These are phyloP conservation scores for Sebastes kiyomatsui DNA, from an alignment of 2,797 vertebrate genomes.

Conservation along the genomic window DNA sequence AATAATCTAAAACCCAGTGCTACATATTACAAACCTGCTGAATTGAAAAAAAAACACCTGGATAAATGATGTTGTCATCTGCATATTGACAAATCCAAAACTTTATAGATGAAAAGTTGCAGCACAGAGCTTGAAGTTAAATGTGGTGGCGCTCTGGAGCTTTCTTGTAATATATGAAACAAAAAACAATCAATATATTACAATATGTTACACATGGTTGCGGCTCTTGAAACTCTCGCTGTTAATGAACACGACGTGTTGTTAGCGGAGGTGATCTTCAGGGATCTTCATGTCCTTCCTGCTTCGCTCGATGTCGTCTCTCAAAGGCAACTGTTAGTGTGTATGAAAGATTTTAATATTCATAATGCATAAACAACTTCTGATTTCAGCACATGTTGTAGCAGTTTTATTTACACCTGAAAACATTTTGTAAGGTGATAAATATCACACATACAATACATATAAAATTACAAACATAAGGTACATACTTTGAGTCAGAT, in stretches of 20 bases:
- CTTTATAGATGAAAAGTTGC: not conserved
- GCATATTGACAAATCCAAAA: not conserved
- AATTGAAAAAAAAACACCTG: not conserved
- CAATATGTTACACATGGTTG: slow-evolving; percentile 31
- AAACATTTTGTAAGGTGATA: not conserved
- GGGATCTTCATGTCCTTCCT: not conserved
- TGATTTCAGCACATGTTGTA: not conserved
- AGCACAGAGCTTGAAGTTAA: not conserved
- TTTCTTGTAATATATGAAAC: not conserved
- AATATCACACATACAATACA: not conserved
- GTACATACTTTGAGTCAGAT: slow-evolving; percentile 25
- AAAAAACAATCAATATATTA: not conserved
- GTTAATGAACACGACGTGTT: not conserved
- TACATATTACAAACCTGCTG: not conserved
- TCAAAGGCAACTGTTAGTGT: not conserved
- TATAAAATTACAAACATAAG: not conserved
- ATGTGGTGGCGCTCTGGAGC: not conserved
- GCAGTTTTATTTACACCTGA: not conserved
- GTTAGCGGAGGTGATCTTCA: slow-evolving; percentile 7
- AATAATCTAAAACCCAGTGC: not conserved
- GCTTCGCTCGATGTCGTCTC: not conserved
- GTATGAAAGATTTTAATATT: not conserved
- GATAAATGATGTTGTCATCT: not conserved
- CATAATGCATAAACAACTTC: not conserved
- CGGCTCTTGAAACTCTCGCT: not conserved